Evolutionary conservation across 2,113 vertebrate genomes (phyloP), one percentile per base, ranked within the genome.

Genomic region (Entomyzon cyanotis): DNA sequence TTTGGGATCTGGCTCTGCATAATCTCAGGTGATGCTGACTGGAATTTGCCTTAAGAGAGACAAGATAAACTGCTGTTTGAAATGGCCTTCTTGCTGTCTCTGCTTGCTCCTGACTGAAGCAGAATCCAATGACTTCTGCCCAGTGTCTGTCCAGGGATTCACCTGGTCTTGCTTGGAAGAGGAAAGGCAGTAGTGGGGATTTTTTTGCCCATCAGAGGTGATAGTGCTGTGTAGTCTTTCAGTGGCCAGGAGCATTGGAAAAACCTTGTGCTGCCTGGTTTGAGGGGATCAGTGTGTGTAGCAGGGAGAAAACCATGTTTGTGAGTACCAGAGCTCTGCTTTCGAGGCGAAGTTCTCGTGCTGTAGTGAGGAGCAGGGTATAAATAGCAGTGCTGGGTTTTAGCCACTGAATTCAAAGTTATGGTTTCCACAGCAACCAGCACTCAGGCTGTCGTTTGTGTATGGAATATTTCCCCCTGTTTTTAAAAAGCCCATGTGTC

Each of bases 391-490:
- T 5, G 82, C 90, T 75, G 70, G 94, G 79, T 68, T 92, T 90
- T 71, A 95, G 92, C 76, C 81, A 20, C 92, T 63, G 95, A 95
- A 97, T 93, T 96, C 88, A 95, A 95, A 97, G 96, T 97, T 97
- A 93, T 16, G 69, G 96, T 97, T 97, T 93, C 97, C 96, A 97
- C 92, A 95, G 96, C 96, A 97, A 97, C 95, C 86, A 65, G 93
- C 93, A 47, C 95, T 84, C 88, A 12, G 89, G 73, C 92, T 2
- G 8, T 62, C 17, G 0, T 65, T 74, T 94, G 94, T 14, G 24
- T 87, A 31, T 39, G 70, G 55, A 93, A 86, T 93, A 94, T 95
- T 93, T 86, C 70, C 91, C 82, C 47, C 37, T 35, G 64, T 75
- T 71, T 46, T 19, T 52, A 17, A 64, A 10, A 41, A 46, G 39